Evolutionary conservation across 2,888 invertebrate genomes (phyloP).

Genomic region (Apamea monoglypha): DNA sequence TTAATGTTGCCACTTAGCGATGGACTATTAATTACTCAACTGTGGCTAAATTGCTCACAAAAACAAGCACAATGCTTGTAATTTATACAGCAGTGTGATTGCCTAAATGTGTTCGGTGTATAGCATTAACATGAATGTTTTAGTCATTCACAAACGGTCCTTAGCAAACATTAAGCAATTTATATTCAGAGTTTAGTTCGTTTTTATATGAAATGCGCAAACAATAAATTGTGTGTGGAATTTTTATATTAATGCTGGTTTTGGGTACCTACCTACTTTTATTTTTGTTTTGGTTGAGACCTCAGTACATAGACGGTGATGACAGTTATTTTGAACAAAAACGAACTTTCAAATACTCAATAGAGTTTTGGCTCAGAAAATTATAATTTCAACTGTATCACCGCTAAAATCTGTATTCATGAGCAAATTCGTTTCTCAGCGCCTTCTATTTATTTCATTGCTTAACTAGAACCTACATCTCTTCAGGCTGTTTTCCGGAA

Average conservation of each 20-base stretch:
- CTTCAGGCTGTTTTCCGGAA: too few species aligned
- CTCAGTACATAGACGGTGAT: not conserved
- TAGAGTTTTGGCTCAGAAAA: not conserved
- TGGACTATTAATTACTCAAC: not conserved
- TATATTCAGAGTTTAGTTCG: constrained; percentile 54
- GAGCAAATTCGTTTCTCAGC: not conserved
- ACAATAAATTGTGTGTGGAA: constrained; percentile 10
- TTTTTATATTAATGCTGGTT: constrained; percentile 23
- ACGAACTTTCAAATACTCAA: not conserved
- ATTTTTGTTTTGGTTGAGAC: not conserved
- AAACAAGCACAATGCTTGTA: not conserved
- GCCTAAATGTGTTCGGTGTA: constrained; percentile 18
- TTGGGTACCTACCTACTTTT: not conserved
- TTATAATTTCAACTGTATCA: not conserved
- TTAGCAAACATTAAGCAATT: constrained; percentile 52
- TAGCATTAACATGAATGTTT: constrained; percentile 41
- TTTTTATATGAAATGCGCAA: constrained; percentile 36
- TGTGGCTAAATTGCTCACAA: constrained; percentile 1
- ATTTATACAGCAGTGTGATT: constrained; percentile 16
- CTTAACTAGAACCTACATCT: not conserved
- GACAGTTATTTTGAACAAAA: not conserved
- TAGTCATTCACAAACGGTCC: constrained; percentile 29
- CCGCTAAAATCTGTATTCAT: not conserved
- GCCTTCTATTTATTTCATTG: not conserved
- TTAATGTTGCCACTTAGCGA: constrained; percentile 3